Evolutionary conservation across 2,888 invertebrate genomes (phyloP), one percentile per base, ranked within the genome.

Genomic region (Leptothorax acervorum): DNA sequence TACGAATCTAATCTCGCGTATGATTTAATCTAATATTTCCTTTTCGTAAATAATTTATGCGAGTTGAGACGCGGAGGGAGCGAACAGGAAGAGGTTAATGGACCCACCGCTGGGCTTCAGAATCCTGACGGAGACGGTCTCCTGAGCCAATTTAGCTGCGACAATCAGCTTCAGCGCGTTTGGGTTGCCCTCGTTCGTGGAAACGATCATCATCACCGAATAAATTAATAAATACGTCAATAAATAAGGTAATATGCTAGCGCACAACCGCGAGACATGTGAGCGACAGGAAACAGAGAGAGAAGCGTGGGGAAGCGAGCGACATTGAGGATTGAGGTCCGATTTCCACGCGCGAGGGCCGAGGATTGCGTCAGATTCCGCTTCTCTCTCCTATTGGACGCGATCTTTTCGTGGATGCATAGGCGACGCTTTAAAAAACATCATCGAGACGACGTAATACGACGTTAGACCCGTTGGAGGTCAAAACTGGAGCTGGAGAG

Each of bases 121-220:
- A 91, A 96, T 95, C 89, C 96, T 95, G 85, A 97, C 91, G 85
- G 95, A 95, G 31, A 96, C 95, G 87, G 96, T 95, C 92, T 96
- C 96, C 60, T 84, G 68, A 0, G 96, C 96, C 88, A 97, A 96
- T 92, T 97, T 97, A 12, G 97, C 96, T 84, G 97, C 96, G 91
- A 97, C 95, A 45, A 97, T 92, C 88, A 98, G 93, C 94, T 98
- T 98, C 87, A 98, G 95, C 35, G 97, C 96, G 31, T 97, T 96
- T 48, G 97, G 97, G 95, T 98, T 98, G 91, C 97, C 97, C 92
- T 97, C 96, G 93, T 98, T 98, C 12, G 97, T 97, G 89, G 96
- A 96, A 88, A 97, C 96, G 93, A 96, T 97, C 97, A 97, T 97
- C 95, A 95, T 96, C 82, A 89, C 86, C 90, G 15, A 89, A 92